phyloP scores from a whole-genome alignment of 2,797 vertebrate genomes.

The Brachyrhaphis roseni region DNA sequence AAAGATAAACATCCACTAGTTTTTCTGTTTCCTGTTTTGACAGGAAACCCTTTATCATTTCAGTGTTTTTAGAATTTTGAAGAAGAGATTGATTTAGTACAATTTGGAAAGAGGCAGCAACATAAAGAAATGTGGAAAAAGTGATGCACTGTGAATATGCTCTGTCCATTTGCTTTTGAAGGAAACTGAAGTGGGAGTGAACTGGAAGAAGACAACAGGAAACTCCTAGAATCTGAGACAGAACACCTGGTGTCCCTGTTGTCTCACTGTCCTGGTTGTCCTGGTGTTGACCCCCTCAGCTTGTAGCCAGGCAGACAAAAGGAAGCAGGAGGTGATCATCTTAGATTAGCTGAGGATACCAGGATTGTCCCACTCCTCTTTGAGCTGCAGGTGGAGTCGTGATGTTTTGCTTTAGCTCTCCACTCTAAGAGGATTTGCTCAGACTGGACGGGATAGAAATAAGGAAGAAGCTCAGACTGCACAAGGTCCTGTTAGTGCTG shows the following conservation, averaged over 20 bases:
- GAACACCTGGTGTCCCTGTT: too few species aligned
- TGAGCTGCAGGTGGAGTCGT: constrained; percentile 36
- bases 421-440: constrained; percentile 63
- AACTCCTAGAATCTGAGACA: not conserved
- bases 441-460: constrained; percentile 51
- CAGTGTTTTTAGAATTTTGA: too few species aligned
- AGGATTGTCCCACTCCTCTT: constrained; percentile 39
- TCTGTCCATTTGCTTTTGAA: not conserved
- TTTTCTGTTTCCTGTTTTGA: not conserved
- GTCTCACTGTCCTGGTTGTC: not conserved
- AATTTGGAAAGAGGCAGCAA: too few species aligned
- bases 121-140: too few species aligned
- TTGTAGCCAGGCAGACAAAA: not conserved
- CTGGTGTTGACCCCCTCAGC: not conserved
- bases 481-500: constrained; percentile 2
- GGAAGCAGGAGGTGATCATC: not conserved
- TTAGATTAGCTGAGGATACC: constrained; percentile 31
- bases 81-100: too few species aligned
- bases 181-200: not conserved
- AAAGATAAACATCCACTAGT: not conserved
- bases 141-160: too few species aligned
- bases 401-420: constrained; percentile 56
- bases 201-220: not conserved
- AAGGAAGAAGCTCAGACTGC: constrained; percentile 18
- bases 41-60: too few species aligned